Base-by-base conservation (phyloP, 2,113 vertebrate species). In the Tupaia chinensis region DNA sequence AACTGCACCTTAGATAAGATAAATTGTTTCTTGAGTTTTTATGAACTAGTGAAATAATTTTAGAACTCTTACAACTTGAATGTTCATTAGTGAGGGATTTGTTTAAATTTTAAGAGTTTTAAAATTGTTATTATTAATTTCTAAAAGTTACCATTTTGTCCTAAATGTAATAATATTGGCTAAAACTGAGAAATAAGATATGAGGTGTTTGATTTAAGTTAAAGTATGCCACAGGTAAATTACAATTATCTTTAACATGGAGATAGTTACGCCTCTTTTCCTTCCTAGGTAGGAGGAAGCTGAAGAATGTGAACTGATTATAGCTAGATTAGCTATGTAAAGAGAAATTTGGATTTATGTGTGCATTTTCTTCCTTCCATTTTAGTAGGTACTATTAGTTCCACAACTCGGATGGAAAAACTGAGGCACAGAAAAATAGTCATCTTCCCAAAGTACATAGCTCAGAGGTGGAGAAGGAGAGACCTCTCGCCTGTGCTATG, bases 71-170 rank as follows among this genome's bases (percentile, higher is more conserved):
- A 0, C 69, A 73, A 54, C 66, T 79, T 94, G 68, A 76, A 76
- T 25, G 91, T 92, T 92, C 10, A 66, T 97, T 93, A 78, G 58
- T 34, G 63, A 83, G 23, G 17, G 86, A 54, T 83, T 83, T 70
- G n/a, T 58, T 95, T 86, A 65, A 87, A 87, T 79, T 88, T 32
- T 84, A 56, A 94, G 76, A 56, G 10, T 80, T 56, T 79, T 90
- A 83, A 77, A 87, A 58, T 54, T 74, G 34, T n/a, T 73, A 14
- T 54, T 78, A 61, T 92, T 90, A 76, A 77, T 83, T 91, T 82
- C 15, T 56, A 9, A 27, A 87, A 54, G 14, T 87, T 79, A 34
- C 6, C 10, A 25, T 89, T 91, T 83, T 63, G 22, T 82, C 44
- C 58, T 80, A 27, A 87, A 60, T 61, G 56, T 92, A 74, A 20